Evolutionary conservation across 2,113 vertebrate genomes (phyloP), one percentile per base, ranked within the genome.

Genomic region (Heterotis niloticus): DNA sequence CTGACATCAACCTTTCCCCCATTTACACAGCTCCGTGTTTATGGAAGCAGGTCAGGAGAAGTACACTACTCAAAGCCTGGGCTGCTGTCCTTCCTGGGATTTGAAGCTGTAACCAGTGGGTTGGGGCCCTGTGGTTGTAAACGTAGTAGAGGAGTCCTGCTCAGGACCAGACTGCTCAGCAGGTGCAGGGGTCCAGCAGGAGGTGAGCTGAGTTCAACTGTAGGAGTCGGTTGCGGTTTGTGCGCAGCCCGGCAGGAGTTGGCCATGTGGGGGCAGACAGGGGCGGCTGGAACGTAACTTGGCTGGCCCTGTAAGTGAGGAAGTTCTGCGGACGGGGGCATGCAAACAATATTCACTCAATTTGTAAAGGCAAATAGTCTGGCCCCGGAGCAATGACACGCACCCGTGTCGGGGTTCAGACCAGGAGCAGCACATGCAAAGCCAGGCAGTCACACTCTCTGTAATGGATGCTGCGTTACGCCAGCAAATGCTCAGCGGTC

Each of bases 331-430:
- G 29, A 54, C 16, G 14, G 73, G 79, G 81, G 82, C 83, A 86
- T 82, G 82, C 83, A 86, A 86, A 86, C 83, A 83, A 76, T 67
- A 71, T 77, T 75, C 72, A 73, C 80, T 77, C 78, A 56, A 81
- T 85, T 82, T 85, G 82, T 76, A 80, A 81, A 83, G 79, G 78
- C 83, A 85, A 85, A 86, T 81, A 76, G 72, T 20, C 65, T 64
- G 52, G 59, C 28, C 75, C 65, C 34, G 0, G 17, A 59, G 78
- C 13, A 5, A 60, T 23, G 23, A 26, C 78, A 74, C 44, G 16
- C 44, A 64, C 26, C 20, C 77, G 12, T 57, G 26, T 12, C 23
- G 51, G 64, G 62, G 51, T 68, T 78, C 54, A 29, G 16, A 16
- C 76, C 64, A n/a, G 23, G 52, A 13, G 18, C 57, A 13, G 51